Base-by-base conservation (phyloP, 2,797 vertebrate species). In the Rhadinocentrus ornatus region DNA sequence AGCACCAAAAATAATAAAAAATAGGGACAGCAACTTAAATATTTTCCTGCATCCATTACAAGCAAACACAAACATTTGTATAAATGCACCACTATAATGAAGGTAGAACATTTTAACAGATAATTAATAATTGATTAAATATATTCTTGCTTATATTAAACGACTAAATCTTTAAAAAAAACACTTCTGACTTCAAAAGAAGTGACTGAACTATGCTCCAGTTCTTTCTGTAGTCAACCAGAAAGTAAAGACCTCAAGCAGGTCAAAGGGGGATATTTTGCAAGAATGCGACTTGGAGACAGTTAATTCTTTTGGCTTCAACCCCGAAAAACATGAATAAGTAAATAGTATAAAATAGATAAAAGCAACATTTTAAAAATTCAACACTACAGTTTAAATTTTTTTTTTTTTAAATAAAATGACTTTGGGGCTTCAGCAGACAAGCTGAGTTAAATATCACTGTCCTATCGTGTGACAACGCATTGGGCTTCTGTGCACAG, bases 391-490 rank as follows among this genome's bases (percentile, higher is more conserved):
- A 26, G n/a, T n/a, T 32, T 37, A 34, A 22, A 24, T 27, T 58
- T 0, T 12, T 26, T 4, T 9, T 26, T 5, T 37, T 57, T 66
- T 52, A 18, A 3, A 4, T 39, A 55, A 0, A 6, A 34, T 2
- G 26, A 3, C 41, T 24, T 0, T n/a, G 3, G 2, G 8, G n/a
- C 4, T 20, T 69, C 41, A 26, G 34, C 53, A 50, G 67, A 55
- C 59, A 54, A 2, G 39, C 39, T 15, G 41, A 18, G 35, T 29
- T 26, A 55, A 61, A 83, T 68, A 86, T 86, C 86, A 55, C 55
- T 76, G 61, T 69, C 76, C 39, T 78, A 24, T 63, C 20, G 52
- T 67, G 67, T 83, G 78, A 83, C 83, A 69, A 75, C 58, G 62
- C 75, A 26, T 20, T 68, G 60, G 71, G 53, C 75, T 71, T 39